Evolutionary conservation across 2,113 vertebrate species (phyloP), one percentile per base, ranked within the genome.

Genomic region (Macroglossus sobrinus): DNA sequence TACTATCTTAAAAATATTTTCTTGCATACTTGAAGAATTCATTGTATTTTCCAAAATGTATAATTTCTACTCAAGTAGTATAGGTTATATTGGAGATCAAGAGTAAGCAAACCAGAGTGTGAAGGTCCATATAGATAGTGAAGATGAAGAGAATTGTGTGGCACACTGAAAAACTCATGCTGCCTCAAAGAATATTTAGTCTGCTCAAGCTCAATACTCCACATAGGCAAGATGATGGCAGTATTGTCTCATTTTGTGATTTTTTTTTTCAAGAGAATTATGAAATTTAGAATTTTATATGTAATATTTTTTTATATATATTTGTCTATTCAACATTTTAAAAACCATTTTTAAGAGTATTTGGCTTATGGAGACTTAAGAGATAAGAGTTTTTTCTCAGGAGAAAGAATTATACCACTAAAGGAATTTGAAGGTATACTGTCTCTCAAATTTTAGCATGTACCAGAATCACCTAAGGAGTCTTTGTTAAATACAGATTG

Each of bases 91-190:
- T 61, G 55, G 43, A 81, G 33, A 81, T 71, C 26, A 53, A 21
- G 35, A 61, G 11, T 13, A 89, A 87, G 22, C 7, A 90, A 66
- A 43, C 87, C 11, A 76, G 16, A 75, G 11, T 38, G 18, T 16
- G 55, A 66, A 64, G 6, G 1, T 1, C 22, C 53, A n/a, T 18
- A 33, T 3, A 43, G 0, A 50, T 4, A n/a, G 2, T 38, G 3
- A 57, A 76, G 38, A 47, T 15, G 5, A 61, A 57, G 22, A 79
- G 40, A 76, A 6, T 28, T 53, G 12, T 69, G 14, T 33, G 38
- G 9, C 33, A 14, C 21, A 22, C 4, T 1, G 18, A 43, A 45
- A 59, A 59, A 11, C 8, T 26, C 9, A 7, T 1, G 6, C 0
- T 53, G 2, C 38, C 28, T 45, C 50, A 21, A 74, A 4, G 16